phyloP scores from a whole-genome alignment of 2,797 vertebrate genomes.

The Typhlichthys eigenmanni region DNA sequence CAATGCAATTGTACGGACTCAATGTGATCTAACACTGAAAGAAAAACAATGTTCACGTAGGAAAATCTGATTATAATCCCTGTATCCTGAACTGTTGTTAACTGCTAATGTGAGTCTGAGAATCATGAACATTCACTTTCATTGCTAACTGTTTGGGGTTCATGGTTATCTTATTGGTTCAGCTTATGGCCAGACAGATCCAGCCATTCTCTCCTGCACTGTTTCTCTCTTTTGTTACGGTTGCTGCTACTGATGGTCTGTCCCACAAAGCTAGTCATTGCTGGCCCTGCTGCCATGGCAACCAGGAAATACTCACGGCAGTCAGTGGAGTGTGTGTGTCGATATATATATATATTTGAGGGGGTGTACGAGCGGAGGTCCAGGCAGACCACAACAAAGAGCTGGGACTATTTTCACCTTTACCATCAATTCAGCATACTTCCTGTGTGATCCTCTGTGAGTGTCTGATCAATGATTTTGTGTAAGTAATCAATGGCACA shows the following conservation, averaged over 20 bases:
- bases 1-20: slow-evolving; percentile 12
- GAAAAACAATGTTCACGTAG: too few species aligned
- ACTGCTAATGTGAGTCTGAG: background rate
- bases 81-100: too few species aligned
- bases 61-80: too few species aligned
- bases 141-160: background rate
- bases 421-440: slow-evolving; percentile 24
- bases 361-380: slow-evolving; percentile 42
- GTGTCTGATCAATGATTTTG: slow-evolving; percentile 35
- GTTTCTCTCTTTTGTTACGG: slow-evolving; percentile 72
- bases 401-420: slow-evolving; percentile 44
- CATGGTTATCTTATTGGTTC: slow-evolving; percentile 66
- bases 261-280: slow-evolving; percentile 75
- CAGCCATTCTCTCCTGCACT: slow-evolving; percentile 47
- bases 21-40: too few species aligned
- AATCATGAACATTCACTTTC: slow-evolving; percentile 21
- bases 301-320: slow-evolving; percentile 81
- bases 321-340: slow-evolving; percentile 46
- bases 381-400: slow-evolving; percentile 49
- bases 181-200: slow-evolving; percentile 32
- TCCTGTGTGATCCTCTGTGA: slow-evolving; percentile 32
- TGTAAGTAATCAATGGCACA: slow-evolving; percentile 2
- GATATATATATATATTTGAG: slow-evolving; percentile 7
- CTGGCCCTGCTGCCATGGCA: slow-evolving; percentile 78
- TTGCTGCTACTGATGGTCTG: slow-evolving; percentile 70